These are phyloP conservation scores for Schizothorax lantsangensis DNA, from an alignment of 2,797 vertebrate genomes.

Conservation along the genomic window DNA sequence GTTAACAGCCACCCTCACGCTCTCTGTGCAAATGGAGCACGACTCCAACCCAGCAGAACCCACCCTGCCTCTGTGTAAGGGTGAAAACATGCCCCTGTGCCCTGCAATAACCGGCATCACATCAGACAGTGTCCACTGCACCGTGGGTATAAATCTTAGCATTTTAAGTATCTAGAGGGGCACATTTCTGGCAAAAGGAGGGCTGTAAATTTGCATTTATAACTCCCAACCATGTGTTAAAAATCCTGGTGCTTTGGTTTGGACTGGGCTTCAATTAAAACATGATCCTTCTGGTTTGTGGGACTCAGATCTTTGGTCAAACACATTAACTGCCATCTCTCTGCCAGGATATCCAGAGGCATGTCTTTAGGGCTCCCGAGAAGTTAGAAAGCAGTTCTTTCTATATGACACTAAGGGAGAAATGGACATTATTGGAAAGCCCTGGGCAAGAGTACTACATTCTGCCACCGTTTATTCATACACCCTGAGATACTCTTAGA, in stretches of 20 bases:
- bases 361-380: constrained; percentile 64
- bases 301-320: constrained; percentile 68
- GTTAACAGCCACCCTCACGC: constrained; percentile 55
- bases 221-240: constrained; percentile 69
- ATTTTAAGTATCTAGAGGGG: constrained; percentile 62
- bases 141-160: constrained; percentile 63
- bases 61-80: neutral
- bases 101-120: constrained; percentile 46
- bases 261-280: constrained; percentile 69
- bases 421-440: constrained; percentile 47
- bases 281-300: constrained; percentile 62
- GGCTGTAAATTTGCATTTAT: constrained; percentile 70
- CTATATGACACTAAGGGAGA: constrained; percentile 44
- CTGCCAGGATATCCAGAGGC: constrained; percentile 64
- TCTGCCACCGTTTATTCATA: neutral
- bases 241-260: constrained; percentile 65
- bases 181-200: constrained; percentile 55
- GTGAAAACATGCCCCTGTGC: constrained; percentile 43
- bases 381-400: constrained; percentile 36
- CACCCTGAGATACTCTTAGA: neutral
- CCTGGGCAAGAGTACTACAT: neutral
- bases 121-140: constrained; percentile 63
- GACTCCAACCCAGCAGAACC: constrained; percentile 40
- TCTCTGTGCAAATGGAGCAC: constrained; percentile 50
- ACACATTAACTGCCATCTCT: constrained; percentile 56